Evolutionary conservation across 2,888 invertebrate species (phyloP), one percentile per base, ranked within the genome.

Genomic region (Diplolepis rosae): DNA sequence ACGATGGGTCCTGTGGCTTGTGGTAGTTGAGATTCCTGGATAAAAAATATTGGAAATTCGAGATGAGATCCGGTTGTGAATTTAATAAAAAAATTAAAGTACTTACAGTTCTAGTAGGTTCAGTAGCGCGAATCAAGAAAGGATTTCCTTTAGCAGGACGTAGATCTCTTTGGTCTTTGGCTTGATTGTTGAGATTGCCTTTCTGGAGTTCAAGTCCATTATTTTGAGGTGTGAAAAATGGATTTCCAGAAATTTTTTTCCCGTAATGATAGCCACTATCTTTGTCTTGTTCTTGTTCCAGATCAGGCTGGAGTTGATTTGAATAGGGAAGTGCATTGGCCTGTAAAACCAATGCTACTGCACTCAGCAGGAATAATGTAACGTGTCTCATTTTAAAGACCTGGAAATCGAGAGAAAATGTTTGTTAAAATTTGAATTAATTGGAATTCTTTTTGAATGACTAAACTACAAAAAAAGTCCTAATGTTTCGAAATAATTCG

Each of bases 321-420:
- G 80, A 76, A 42, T 83, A 81, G 1, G 84, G 80, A 6, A 74
- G 73, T 11, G 78, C 81, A 45, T 76, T 75, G 27, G 65, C 79
- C 28, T 73, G 73, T 15, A 75, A 74, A 54, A 50, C 72, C 50
- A 80, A 80, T 66, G 78, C 72, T 66, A 74, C 79, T 69, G 81
- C 77, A 65, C 77, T 78, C 22, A 84, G 75, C 75, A 83, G 70
- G 32, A 82, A 72, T 68, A 77, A 73, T 18, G 72, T 72, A 61
- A n/a, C 24, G 72, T 76, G 70, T 68, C 70, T 80, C 84, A 85
- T 85, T 68, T 73, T 24, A 66, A 45, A 35, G 51, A 79, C 74
- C 84, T 84, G 72, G n/a, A 1, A 77, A 61, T 52, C 9, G 2
- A 28, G 28, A 69, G 30, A 22, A 65, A 52, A 3, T 32, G 3